Conservation (phyloP, 1,140 invertebrate species). For the Glomeris maerens region DNA sequence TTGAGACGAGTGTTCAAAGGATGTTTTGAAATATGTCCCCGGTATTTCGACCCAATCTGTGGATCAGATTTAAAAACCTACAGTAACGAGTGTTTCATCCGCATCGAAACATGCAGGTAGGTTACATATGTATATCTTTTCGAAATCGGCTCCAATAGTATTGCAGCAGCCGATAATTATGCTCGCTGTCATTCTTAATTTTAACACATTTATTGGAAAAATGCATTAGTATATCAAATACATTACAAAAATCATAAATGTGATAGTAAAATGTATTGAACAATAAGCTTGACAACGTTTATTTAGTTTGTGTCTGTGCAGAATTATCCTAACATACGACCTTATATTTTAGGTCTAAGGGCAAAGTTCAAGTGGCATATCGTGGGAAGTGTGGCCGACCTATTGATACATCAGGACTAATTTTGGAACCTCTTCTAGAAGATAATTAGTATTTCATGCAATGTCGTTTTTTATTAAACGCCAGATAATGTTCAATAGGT, state of each 20-base stretch:
- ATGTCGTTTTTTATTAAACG: too few species aligned
- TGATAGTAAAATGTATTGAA: too few species aligned
- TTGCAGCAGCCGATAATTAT: not conserved
- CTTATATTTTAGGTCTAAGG: not conserved
- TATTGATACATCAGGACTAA: too few species aligned
- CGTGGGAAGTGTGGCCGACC: not conserved
- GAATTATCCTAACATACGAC: too few species aligned
- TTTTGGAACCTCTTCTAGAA: too few species aligned
- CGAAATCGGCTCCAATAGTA: not conserved
- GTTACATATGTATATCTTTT: not conserved
- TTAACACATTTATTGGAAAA: not conserved
- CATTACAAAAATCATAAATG: too few species aligned
- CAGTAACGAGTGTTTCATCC: constrained; percentile 80
- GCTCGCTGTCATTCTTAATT: not conserved
- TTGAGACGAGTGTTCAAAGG: constrained; percentile 51
- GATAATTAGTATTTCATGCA: too few species aligned
- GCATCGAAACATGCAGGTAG: constrained; percentile 61
- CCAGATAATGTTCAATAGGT: too few species aligned
- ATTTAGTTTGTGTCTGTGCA: too few species aligned
- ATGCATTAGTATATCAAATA: not conserved
- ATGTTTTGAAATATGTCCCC: constrained; percentile 68
- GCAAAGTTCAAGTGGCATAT: constrained; percentile 1
- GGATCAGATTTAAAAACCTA: constrained; percentile 78
- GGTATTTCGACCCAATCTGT: constrained; percentile 75
- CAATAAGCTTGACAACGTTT: too few species aligned